phyloP scores from a whole-genome alignment of 2,113 vertebrate species.

The Carassius gibelio region DNA sequence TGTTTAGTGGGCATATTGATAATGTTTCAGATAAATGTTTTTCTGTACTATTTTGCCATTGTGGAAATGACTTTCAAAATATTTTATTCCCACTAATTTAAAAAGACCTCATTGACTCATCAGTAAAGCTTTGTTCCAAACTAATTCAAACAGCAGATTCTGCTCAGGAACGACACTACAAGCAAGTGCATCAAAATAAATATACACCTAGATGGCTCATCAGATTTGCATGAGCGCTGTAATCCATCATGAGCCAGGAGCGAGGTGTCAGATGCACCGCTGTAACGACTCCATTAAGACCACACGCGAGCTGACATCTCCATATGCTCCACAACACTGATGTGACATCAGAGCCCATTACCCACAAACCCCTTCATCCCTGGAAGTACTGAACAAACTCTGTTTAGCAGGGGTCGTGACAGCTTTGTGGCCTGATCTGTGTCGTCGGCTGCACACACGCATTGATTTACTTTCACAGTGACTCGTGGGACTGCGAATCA shows the following conservation, averaged over 20 bases:
- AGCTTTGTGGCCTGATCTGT: not conserved
- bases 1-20: not conserved
- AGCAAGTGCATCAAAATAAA: not conserved
- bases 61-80: not conserved
- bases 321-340: constrained; percentile 38
- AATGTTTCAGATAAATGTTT: not conserved
- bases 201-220: constrained; percentile 12
- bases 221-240: constrained; percentile 25
- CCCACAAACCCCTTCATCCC: constrained; percentile 47
- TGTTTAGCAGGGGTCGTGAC: constrained; percentile 30
- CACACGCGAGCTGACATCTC: constrained; percentile 48
- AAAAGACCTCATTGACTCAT: not conserved
- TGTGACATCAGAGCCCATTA: constrained; percentile 50
- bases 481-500: constrained; percentile 44
- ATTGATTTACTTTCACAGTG: constrained; percentile 46
- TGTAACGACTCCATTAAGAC: constrained; percentile 48
- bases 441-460: not conserved
- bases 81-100: not conserved
- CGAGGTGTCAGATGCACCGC: constrained; percentile 37
- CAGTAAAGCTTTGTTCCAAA: not conserved
- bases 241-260: constrained; percentile 23
- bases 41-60: not conserved
- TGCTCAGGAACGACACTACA: not conserved
- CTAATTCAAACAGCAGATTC: not conserved
- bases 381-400: constrained; percentile 48